Evolutionary conservation across 2,797 vertebrate genomes (phyloP).

Genomic region (Danio aesculapii): DNA sequence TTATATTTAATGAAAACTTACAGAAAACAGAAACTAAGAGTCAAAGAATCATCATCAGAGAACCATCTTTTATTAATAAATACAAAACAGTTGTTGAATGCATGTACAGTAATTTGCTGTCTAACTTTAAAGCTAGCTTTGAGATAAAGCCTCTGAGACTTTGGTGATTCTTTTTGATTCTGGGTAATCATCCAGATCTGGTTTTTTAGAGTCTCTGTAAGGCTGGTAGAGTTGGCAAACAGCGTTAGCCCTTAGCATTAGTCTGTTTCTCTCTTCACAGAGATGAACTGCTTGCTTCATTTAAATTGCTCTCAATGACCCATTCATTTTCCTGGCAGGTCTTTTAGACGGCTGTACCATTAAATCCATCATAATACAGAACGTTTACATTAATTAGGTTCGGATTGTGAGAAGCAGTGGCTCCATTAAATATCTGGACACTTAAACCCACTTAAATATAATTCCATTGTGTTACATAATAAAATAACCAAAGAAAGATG

Average conservation of each 20-base stretch:
- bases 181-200: not conserved
- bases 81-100: conserved; percentile 1
- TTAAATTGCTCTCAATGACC: not conserved
- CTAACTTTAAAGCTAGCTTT: not conserved
- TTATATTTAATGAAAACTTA: not conserved
- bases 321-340: not conserved
- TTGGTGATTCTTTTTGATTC: too few species aligned
- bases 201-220: not conserved
- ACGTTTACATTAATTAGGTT: not conserved
- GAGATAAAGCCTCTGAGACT: too few species aligned
- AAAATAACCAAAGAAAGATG: not conserved
- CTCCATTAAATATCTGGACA: not conserved
- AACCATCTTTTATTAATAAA: conserved; percentile 33
- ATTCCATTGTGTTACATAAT: not conserved
- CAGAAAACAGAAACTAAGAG: not conserved
- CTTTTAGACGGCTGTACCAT: not conserved
- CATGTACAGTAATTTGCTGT: not conserved
- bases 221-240: not conserved
- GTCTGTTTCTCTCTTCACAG: not conserved
- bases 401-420: not conserved
- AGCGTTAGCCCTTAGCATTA: not conserved
- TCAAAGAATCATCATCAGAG: not conserved
- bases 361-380: not conserved
- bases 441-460: not conserved
- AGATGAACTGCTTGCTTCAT: not conserved